phyloP scores from a whole-genome alignment of 2,888 invertebrate genomes.

The Stegophylla sp. region DNA sequence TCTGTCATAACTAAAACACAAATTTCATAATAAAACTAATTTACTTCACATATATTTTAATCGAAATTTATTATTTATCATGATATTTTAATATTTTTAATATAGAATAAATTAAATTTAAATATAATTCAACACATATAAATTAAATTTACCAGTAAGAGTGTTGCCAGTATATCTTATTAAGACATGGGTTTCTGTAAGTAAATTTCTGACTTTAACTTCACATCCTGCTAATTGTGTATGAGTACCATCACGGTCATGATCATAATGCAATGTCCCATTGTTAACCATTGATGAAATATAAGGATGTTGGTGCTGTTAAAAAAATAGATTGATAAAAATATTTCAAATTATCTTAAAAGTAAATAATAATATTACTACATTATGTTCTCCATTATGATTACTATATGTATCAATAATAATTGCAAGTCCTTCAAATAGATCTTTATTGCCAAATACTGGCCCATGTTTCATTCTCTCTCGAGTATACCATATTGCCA shows the following conservation, averaged over 20 bases:
- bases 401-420: slow-evolving; percentile 98
- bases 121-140: neutral
- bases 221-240: slow-evolving; percentile 97
- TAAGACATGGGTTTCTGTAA: slow-evolving; percentile 87
- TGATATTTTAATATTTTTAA: too few relatives aligned
- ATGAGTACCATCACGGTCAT: slow-evolving; percentile 97
- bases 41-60: neutral
- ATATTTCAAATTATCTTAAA: neutral
- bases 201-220: slow-evolving; percentile 89
- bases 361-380: slow-evolving; percentile 66
- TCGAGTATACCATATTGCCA: slow-evolving; percentile 92
- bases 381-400: slow-evolving; percentile 98
- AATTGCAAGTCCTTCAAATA: slow-evolving; percentile 86
- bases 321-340: slow-evolving; percentile 61
- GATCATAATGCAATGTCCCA: slow-evolving; percentile 93
- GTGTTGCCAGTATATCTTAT: slow-evolving; percentile 91
- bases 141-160: slow-evolving; percentile 73
- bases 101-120: neutral
- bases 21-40: slow-evolving; percentile 60
- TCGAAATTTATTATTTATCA: neutral
- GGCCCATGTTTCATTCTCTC: slow-evolving; percentile 82
- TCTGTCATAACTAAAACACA: slow-evolving; percentile 81
- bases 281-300: slow-evolving; percentile 98
- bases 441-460: slow-evolving; percentile 94
- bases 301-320: slow-evolving; percentile 97